Percentiles rank a stretch among this genome's conserved stretches.
phyloP scores from a whole-genome alignment of 2,797 vertebrate species.

The Myiotriccus ornatus region DNA sequence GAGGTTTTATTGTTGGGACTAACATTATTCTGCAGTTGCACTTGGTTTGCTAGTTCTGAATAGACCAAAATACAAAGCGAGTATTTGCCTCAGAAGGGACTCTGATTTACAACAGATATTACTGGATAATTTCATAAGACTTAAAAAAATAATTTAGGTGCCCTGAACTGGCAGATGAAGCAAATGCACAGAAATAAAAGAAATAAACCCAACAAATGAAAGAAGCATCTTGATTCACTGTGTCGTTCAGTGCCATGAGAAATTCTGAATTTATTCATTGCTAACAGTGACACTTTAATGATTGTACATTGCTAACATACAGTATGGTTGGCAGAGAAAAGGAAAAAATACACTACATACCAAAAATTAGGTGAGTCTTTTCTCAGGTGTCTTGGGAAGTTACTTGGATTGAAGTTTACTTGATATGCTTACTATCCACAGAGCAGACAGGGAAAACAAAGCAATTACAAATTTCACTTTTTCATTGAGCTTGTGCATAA shows the following conservation, averaged over 20 bases:
- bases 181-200: neutral
- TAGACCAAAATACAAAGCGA: neutral
- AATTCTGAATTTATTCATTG: neutral
- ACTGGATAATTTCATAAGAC: neutral
- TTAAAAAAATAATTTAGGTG: neutral
- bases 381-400: slow-evolving; percentile 8
- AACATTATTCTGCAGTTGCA: neutral
- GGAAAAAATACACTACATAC: neutral
- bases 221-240: neutral
- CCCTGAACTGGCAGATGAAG: neutral
- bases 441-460: slow-evolving; percentile 46
- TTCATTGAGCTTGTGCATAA: neutral
- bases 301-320: neutral
- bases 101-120: neutral
- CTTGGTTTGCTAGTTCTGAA: neutral
- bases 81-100: neutral
- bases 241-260: neutral
- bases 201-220: neutral
- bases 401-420: slow-evolving; percentile 16
- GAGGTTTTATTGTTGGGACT: neutral
- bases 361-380: neutral
- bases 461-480: slow-evolving; percentile 29
- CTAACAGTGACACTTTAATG: neutral
- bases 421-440: slow-evolving; percentile 17
- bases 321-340: neutral